These are phyloP conservation scores for Gypaetus barbatus DNA, from an alignment of 2,797 vertebrate species.

Conservation along the genomic window DNA sequence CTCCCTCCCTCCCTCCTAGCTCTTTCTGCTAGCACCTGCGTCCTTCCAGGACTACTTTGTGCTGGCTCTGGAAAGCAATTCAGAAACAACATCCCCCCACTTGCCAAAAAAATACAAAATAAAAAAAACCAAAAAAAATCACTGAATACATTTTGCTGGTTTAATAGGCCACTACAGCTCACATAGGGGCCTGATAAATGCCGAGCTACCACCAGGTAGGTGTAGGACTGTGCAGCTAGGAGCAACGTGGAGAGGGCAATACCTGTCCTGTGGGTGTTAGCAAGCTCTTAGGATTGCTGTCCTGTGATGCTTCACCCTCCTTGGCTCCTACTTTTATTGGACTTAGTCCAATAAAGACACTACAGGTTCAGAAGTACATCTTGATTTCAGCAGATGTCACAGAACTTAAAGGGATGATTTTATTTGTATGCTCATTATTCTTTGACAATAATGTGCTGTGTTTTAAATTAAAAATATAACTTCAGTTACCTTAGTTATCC, in stretches of 20 bases:
- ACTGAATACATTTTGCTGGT: not conserved
- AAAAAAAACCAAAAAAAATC: not conserved
- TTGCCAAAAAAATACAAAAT: not conserved
- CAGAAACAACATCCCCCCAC: not conserved
- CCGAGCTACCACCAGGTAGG: not conserved
- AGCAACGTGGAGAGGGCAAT: not conserved
- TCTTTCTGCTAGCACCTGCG: not conserved
- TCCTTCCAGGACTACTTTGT: not conserved
- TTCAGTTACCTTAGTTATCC: not conserved
- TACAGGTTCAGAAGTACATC: not conserved
- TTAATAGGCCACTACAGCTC: not conserved
- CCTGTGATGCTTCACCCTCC: not conserved
- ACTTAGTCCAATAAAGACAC: not conserved
- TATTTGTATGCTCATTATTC: not conserved
- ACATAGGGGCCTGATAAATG: not conserved
- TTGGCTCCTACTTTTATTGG: not conserved
- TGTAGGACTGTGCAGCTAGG: not conserved
- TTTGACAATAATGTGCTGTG: not conserved
- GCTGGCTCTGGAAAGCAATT: not conserved
- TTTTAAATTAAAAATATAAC: not conserved
- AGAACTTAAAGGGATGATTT: not conserved
- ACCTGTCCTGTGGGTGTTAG: not conserved
- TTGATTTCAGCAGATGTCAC: not conserved
- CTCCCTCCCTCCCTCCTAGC: not conserved
- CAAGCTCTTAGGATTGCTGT: not conserved